phyloP scores from a whole-genome alignment of 1,140 invertebrate genomes.

The Zophobas morio region DNA sequence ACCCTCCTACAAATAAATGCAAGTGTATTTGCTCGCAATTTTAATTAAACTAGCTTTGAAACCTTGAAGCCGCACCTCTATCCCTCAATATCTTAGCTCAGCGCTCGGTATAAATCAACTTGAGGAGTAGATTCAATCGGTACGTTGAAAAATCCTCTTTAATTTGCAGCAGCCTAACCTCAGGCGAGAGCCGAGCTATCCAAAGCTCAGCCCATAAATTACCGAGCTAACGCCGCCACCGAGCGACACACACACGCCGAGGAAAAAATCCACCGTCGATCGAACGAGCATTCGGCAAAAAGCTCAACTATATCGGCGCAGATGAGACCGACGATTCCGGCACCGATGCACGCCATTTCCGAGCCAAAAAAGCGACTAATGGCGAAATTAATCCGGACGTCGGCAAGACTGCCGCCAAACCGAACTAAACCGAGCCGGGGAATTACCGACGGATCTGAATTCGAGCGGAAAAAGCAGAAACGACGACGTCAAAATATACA shows the following conservation, averaged over 20 bases:
- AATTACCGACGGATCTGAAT: background rate
- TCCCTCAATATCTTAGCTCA: conserved; percentile 48
- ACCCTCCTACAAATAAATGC: no score
- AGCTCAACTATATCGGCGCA: conserved; percentile 11
- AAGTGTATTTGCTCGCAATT: background rate
- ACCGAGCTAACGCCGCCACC: conserved; percentile 48
- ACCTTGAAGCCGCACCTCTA: background rate
- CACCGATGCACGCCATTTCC: conserved; percentile 19
- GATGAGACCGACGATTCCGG: conserved; percentile 20
- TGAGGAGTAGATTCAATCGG: conserved; percentile 64
- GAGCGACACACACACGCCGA: conserved; percentile 1
- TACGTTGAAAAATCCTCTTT: conserved; percentile 65
- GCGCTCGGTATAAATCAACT: conserved; percentile 60
- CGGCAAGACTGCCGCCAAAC: background rate
- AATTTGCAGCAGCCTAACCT: conserved; percentile 64
- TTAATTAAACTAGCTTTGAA: background rate
- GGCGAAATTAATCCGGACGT: conserved; percentile 21
- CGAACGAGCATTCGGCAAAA: conserved; percentile 21
- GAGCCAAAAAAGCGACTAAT: background rate
- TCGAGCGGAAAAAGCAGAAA: no score
- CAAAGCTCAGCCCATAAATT: conserved; percentile 60
- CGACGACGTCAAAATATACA: no score
- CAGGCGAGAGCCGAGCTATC: conserved; percentile 53
- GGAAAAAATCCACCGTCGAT: conserved; percentile 5
- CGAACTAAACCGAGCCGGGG: background rate